Base-by-base conservation (phyloP, 92 coral and sea anemone species). In the Actinernus sp. region DNA sequence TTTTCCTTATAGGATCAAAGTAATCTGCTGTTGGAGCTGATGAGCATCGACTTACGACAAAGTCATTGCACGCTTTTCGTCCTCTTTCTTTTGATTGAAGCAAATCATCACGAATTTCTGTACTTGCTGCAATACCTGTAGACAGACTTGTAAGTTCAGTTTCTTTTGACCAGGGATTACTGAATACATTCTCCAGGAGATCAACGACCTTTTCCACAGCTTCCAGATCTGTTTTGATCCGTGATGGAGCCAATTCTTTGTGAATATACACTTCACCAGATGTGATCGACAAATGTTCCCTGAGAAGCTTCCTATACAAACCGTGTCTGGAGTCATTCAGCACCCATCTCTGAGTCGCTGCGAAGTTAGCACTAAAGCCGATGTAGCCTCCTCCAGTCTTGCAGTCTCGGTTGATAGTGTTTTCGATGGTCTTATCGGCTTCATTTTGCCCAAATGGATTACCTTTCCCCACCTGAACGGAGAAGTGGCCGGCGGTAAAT, bases 381-480 rank as follows among this genome's bases (percentile, higher is more conserved):
- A 75, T 63, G 55, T 87, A 81, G 27, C 88, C 88, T 26, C 93
- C 82, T 63, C 78, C 61, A 5, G 82, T 81, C 73, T 81, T 87
- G 76, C 83, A 82, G 72, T 88, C 86, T 17, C 86, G 49, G 49
- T 71, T 82, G 29, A 76, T 65, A 27, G 75, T 68, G 31, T 87
- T 87, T 34, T 87, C 93, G 62, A 87, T 81, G 33, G 88, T 75
- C 65, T 88, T 82, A 63, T 71, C 93, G 13, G 89, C 89, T 57
- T 88, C 89, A 47, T 76, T 82, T 31, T 69, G 75, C 21, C 82
- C 93, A 38, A 82, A 82, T n/a, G 86, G 85, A 31, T 82, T 88
- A n/a, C n/a, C n/a, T 22, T 54, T 47, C 28, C 60, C 74, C 83
- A 82, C 82, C 54, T 82, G 86, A 30, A 80, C 76, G 27, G 77